phyloP scores from a whole-genome alignment of 2,113 vertebrate species.

The Tapirus terrestris region DNA sequence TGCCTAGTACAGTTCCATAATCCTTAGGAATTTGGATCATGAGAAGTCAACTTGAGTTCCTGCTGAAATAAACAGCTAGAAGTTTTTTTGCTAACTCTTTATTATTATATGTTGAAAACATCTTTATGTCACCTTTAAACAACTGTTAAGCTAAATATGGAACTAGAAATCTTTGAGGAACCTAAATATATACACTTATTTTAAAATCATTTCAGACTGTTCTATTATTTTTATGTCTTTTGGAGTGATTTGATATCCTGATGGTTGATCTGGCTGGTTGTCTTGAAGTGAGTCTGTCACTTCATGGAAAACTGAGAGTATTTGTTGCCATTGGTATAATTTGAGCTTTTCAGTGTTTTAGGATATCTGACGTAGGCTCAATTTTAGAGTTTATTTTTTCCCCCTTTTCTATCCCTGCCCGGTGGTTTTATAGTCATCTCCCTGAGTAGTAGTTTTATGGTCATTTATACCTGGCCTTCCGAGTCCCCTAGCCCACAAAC shows the following conservation, averaged over 20 bases:
- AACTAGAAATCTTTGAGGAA: not conserved
- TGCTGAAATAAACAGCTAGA: not conserved
- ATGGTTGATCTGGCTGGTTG: not conserved
- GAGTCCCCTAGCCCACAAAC: not conserved
- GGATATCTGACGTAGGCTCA: not conserved
- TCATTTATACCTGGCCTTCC: not conserved
- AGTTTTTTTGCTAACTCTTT: constrained; percentile 26
- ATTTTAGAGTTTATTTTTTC: not conserved
- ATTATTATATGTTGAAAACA: not conserved
- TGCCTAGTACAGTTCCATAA: constrained; percentile 47
- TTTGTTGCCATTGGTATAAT: not conserved
- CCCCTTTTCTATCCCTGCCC: not conserved
- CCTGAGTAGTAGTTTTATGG: not conserved
- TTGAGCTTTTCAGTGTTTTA: constrained; percentile 26
- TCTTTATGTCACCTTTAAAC: not conserved
- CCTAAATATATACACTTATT: constrained; percentile 1
- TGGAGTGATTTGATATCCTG: not conserved
- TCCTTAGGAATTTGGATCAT: not conserved
- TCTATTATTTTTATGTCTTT: constrained; percentile 17
- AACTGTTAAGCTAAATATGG: not conserved
- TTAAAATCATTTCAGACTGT: constrained; percentile 22
- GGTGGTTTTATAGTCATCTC: not conserved
- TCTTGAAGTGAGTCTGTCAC: not conserved
- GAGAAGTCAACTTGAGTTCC: not conserved
- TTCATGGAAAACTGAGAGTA: not conserved